phyloP scores from a whole-genome alignment of 1,140 invertebrate species.

The Drosophila prosaltans region DNA sequence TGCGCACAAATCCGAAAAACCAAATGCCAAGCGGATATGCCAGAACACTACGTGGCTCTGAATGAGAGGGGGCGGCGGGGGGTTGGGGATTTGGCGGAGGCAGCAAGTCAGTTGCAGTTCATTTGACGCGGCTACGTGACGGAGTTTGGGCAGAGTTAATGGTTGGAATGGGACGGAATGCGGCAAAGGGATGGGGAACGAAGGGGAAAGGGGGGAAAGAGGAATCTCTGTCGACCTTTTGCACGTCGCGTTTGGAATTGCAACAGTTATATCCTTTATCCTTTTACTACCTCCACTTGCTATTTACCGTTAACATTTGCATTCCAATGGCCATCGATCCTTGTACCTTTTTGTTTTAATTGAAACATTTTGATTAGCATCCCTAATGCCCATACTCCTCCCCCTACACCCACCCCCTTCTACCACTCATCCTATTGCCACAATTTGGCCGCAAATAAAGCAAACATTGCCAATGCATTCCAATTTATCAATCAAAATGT shows the following conservation, averaged over 20 bases:
- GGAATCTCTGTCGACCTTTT: conserved; percentile 24
- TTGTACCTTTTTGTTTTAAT: conserved; percentile 36
- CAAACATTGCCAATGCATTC: conserved; percentile 3
- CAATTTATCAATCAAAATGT: not conserved
- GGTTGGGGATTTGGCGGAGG: conserved; percentile 6
- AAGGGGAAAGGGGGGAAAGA: not conserved
- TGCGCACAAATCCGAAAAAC: conserved; percentile 8
- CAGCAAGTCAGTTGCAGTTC: conserved; percentile 55
- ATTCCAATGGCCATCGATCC: conserved; percentile 8
- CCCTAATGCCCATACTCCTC: not conserved
- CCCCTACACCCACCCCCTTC: not conserved
- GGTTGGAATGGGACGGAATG: too few species aligned
- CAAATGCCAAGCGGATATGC: conserved; percentile 1
- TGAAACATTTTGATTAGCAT: conserved; percentile 66
- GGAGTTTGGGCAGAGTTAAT: conserved; percentile 21
- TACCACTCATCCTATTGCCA: not conserved
- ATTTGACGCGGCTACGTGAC: conserved; percentile 53
- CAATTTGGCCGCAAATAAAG: conserved; percentile 9
- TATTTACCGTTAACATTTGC: conserved; percentile 9
- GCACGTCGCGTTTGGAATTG: conserved; percentile 37
- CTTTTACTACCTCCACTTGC: not conserved
- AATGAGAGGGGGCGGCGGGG: too few species aligned
- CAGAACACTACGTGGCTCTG: not conserved
- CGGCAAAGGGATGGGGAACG: not conserved
- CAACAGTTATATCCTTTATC: conserved; percentile 31